Base-by-base conservation (phyloP, 2,888 invertebrate genomes). In the Microctonus brassicae region DNA sequence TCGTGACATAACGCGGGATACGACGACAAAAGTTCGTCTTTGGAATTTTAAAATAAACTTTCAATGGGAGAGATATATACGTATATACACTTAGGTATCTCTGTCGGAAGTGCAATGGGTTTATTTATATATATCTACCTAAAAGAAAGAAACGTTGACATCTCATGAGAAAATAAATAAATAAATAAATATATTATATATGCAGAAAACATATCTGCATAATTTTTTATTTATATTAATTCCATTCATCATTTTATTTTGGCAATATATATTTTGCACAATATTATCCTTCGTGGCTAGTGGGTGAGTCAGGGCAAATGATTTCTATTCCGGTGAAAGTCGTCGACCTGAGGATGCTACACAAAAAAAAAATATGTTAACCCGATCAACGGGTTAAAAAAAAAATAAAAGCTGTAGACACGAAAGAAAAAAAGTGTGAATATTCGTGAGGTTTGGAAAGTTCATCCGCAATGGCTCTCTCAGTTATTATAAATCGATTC, bases 1-100 rank as follows among this genome's bases (percentile, higher is more conserved):
- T 75, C 75, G 74, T 82, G 81, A 83, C 78, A 79, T 79, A 82
- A 83, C 73, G 47, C 73, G 74, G 65, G 68, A 67, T 72, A 61
- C 65, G 39, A 34, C 55, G 34, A 47, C 47, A 26, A 26, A 13
- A 47, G 22, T 26, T 47, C 53, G 22, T 52, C 53, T 42, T 5
- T n/a, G 29, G 68, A 68, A 68, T 68, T 64, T 64, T 17, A 57
- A 70, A 64, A 52, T 9, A 29, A 20, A 42, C 24, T 20, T 39
- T 55, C 47, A 53, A 24, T 47, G 34, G 2, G 13, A 34, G 29
- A 60, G 13, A 47, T 22, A 20, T 63, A 62, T 42, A 39, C 6
- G 9, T 62, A n/a, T 62, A n/a, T 53, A 29, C n/a, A n/a, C n/a
- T n/a, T n/a, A n/a, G n/a, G n/a, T n/a, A n/a, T n/a, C n/a, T n/a